Conservation (phyloP, 2,888 invertebrate genomes). For the Zhengitettix transpicula region DNA sequence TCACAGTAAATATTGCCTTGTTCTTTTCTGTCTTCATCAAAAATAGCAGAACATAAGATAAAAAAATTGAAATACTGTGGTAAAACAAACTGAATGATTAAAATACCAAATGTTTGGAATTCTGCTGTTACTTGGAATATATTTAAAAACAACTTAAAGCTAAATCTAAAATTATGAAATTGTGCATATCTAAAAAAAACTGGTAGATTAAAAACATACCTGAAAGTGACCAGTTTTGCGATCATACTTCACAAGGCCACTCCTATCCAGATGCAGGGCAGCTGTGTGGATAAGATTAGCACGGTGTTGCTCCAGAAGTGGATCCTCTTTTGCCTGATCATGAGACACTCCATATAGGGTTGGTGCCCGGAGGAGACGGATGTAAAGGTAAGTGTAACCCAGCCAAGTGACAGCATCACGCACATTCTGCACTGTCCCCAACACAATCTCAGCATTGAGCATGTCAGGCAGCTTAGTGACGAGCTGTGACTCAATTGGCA, state of each 20-base stretch:
- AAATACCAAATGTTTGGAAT: background rate
- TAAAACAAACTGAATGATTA: background rate
- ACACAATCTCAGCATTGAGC: constrained; percentile 93
- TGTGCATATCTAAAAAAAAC: background rate
- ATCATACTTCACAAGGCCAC: constrained; percentile 90
- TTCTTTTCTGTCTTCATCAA: too few species aligned
- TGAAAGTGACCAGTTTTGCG: constrained; percentile 78
- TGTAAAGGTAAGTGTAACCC: constrained; percentile 92
- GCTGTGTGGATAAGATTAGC: constrained; percentile 95
- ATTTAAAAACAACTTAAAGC: background rate
- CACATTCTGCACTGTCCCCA: constrained; percentile 84
- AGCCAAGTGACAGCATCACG: constrained; percentile 85
- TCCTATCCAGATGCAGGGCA: constrained; percentile 75
- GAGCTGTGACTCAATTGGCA: constrained; percentile 95
- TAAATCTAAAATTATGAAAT: background rate
- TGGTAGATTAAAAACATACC: constrained; percentile 14
- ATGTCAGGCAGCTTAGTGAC: constrained; percentile 86
- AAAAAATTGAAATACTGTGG: too few species aligned
- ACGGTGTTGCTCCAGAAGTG: constrained; percentile 68
- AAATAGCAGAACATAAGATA: too few species aligned
- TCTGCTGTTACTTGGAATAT: background rate
- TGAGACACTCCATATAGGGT: constrained; percentile 74
- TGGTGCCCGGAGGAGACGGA: constrained; percentile 79
- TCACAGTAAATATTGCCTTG: too few species aligned
- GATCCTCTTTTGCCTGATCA: constrained; percentile 67